Evolutionary conservation across 2,797 vertebrate genomes (phyloP).

Genomic region (Cheirogaleus major): DNA sequence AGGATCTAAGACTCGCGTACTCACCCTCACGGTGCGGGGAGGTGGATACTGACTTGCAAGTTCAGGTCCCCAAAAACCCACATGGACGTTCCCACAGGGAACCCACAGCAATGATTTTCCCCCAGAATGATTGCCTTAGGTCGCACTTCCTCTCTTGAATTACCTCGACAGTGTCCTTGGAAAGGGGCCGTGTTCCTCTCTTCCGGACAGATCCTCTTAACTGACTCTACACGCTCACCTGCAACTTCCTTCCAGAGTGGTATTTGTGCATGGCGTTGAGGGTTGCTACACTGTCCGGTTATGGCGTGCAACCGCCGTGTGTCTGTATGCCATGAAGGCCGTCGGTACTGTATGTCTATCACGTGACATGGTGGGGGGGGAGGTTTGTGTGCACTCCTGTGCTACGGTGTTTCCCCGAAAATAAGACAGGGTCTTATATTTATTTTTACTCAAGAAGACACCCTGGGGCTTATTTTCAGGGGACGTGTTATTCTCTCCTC

Average conservation of each 20-base stretch:
- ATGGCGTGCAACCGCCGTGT: too few relatives aligned
- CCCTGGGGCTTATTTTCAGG: too few relatives aligned
- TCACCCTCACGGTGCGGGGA: accelerated
- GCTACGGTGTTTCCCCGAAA: too few relatives aligned
- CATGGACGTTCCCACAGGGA: accelerated
- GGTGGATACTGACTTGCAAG: accelerated
- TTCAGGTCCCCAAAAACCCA: not conserved
- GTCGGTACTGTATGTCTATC: accelerated
- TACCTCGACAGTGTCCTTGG: not conserved
- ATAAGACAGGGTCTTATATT: too few relatives aligned
- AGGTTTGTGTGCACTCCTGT: not conserved
- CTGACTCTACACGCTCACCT: accelerated
- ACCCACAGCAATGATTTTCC: not conserved
- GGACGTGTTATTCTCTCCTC: too few relatives aligned
- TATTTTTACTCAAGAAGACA: too few relatives aligned
- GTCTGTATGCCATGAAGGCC: not conserved
- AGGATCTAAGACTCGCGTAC: accelerated
- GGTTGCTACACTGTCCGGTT: accelerated
- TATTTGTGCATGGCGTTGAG: accelerated
- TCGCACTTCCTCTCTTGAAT: not conserved
- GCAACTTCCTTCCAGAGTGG: accelerated
- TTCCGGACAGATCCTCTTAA: accelerated
- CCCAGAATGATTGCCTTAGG: accelerated
- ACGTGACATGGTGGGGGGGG: not conserved
- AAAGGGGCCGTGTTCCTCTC: too few relatives aligned